Evolutionary conservation across 2,797 vertebrate genomes (phyloP).

Genomic region (Onychomys torridus): DNA sequence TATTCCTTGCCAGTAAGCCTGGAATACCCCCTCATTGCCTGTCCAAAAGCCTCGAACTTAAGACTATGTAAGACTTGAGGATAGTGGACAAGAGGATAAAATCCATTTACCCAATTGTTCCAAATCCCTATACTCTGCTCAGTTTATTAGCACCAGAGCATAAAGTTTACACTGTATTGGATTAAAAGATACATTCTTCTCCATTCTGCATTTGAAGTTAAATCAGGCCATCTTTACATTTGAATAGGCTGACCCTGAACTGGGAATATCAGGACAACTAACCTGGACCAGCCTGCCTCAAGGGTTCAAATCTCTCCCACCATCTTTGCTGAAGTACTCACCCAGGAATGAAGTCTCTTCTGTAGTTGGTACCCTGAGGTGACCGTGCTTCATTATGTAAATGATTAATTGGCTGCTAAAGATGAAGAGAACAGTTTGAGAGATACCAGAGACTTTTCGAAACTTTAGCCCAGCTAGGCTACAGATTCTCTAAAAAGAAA

Average conservation of each 20-base stretch:
- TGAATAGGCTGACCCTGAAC: not conserved
- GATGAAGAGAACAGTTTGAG: no score
- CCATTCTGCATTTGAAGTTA: not conserved
- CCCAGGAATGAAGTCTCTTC: not conserved
- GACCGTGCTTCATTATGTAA: no score
- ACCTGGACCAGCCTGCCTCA: not conserved
- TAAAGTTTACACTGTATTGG: not conserved
- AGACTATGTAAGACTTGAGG: no score
- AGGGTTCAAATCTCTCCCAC: not conserved
- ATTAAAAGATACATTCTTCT: not conserved
- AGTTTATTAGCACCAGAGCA: not conserved
- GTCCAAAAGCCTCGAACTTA: no score
- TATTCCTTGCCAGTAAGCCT: not conserved
- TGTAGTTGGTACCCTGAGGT: no score
- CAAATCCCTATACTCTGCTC: not conserved
- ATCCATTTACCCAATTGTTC: no score
- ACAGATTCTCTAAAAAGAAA: no score
- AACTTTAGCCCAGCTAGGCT: no score
- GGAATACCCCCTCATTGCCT: no score
- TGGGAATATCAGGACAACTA: not conserved
- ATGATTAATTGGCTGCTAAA: no score
- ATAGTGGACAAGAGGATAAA: no score
- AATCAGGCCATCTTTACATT: not conserved
- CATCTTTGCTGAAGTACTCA: not conserved
- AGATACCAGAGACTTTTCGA: no score